These are phyloP conservation scores for Brenthis daphne DNA, from an alignment of 2,888 invertebrate species.

Conservation along the genomic window DNA sequence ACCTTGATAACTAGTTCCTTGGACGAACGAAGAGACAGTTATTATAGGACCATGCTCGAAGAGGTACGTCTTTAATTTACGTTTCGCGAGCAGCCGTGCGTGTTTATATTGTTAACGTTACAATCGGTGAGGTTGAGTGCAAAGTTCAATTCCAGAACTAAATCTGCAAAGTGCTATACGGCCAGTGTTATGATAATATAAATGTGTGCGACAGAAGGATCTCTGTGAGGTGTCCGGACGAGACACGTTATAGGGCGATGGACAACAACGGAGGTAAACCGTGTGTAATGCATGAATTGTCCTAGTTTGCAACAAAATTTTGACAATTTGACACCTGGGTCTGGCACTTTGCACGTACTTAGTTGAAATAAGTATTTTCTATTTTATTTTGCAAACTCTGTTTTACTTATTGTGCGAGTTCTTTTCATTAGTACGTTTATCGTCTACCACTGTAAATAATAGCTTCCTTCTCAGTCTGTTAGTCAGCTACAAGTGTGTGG, in stretches of 20 bases:
- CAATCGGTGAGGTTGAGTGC: constrained; percentile 67
- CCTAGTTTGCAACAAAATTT: constrained; percentile 41
- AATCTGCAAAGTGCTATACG: constrained; percentile 62
- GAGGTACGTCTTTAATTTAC: constrained; percentile 81
- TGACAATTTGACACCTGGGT: constrained; percentile 58
- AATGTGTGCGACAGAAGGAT: constrained; percentile 67
- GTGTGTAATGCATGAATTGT: constrained; percentile 66
- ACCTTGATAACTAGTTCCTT: constrained; percentile 83
- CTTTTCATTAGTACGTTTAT: constrained; percentile 46
- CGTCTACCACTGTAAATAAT: constrained; percentile 50
- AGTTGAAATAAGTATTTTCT: constrained; percentile 39
- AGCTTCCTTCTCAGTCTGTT: constrained; percentile 51
- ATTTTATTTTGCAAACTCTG: constrained; percentile 37
- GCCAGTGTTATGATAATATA: constrained; percentile 65
- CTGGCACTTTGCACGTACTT: constrained; percentile 62
- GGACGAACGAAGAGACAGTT: constrained; percentile 77
- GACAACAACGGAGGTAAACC: constrained; percentile 78
- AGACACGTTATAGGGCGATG: constrained; percentile 68
- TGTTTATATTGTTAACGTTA: constrained; percentile 53
- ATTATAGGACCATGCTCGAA: constrained; percentile 77
- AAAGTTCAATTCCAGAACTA: constrained; percentile 57
- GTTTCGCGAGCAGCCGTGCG: constrained; percentile 68
- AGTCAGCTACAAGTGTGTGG: constrained; percentile 62
- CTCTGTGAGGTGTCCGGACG: constrained; percentile 65
- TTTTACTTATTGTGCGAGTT: constrained; percentile 31